These are phyloP conservation scores for Callipepla californica DNA, from an alignment of 2,113 vertebrate species.

Conservation along the genomic window DNA sequence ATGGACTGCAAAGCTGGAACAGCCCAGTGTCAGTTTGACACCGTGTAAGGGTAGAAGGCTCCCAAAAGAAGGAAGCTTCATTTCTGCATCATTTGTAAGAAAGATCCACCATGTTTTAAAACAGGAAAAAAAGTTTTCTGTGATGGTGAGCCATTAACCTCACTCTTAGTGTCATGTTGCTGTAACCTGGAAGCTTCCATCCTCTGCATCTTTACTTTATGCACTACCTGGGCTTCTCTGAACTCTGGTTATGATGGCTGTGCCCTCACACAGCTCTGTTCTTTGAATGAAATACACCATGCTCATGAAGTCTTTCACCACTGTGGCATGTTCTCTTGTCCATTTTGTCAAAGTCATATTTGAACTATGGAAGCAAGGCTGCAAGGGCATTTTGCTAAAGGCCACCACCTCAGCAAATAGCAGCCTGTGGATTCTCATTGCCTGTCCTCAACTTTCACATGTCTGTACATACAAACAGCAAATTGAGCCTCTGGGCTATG, in stretches of 20 bases:
- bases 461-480: neutral
- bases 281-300: neutral
- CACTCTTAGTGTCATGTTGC: neutral
- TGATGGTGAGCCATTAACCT: neutral
- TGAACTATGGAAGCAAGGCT: neutral
- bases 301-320: neutral
- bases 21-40: neutral
- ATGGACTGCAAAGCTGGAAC: neutral
- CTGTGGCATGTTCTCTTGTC: neutral
- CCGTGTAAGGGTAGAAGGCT: neutral
- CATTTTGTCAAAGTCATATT: neutral
- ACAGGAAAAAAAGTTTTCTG: neutral
- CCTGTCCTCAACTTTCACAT: neutral
- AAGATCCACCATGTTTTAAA: neutral
- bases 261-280: neutral
- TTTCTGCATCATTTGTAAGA: neutral
- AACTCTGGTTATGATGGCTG: neutral
- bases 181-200: neutral
- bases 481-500: neutral
- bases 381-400: neutral
- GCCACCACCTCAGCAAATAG: neutral
- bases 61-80: neutral
- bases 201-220: neutral
- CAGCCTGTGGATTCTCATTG: neutral
- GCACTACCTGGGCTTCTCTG: neutral